Evolutionary conservation across 2,888 invertebrate genomes (phyloP), one percentile per base, ranked within the genome.

Genomic region (Caenorhabditis angaria): DNA sequence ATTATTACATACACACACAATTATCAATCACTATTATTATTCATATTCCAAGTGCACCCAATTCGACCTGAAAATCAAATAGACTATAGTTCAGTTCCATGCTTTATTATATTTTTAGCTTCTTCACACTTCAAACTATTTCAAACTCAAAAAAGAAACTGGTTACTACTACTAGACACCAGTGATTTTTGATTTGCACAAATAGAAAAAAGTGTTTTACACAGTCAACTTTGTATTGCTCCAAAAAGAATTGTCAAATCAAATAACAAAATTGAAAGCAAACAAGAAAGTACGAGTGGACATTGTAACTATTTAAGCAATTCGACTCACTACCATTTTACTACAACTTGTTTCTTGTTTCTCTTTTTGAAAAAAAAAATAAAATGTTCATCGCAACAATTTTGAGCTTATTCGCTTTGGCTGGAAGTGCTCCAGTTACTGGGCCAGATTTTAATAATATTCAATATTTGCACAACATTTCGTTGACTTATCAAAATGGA

Each of bases 261-360:
- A 68, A 59, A 68, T 54, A 64, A 27, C 18, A 59, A 60, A 50
- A 61, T 54, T 58, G 57, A 63, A 28, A 41, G 53, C 61, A 70
- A 70, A 70, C 61, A 70, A 56, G 63, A 62, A 65, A 70, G 70
- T 61, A 51, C 70, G 70, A 64, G 63, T 62, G 53, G 58, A 68
- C 58, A 58, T 20, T 47, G 54, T 50, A 57, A 48, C 48, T 63
- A 56, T 55, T 56, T 56, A 63, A 55, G 63, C 22, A 24, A 22
- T 25, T 18, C 14, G 12, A 25, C 18, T 12, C 6, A 18, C 18
- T 27, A 22, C 18, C 54, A 54, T 54, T 54, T 27, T 27, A 48
- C 35, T 6, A 50, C 50, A 24, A 50, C 50, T 50, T 50, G n/a
- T 4, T n/a, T 48, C 20, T 5, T n/a, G n/a, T 8, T 48, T 14